These are phyloP conservation scores for Calameuta filiformis DNA, from an alignment of 2,888 invertebrate species.

Conservation along the genomic window DNA sequence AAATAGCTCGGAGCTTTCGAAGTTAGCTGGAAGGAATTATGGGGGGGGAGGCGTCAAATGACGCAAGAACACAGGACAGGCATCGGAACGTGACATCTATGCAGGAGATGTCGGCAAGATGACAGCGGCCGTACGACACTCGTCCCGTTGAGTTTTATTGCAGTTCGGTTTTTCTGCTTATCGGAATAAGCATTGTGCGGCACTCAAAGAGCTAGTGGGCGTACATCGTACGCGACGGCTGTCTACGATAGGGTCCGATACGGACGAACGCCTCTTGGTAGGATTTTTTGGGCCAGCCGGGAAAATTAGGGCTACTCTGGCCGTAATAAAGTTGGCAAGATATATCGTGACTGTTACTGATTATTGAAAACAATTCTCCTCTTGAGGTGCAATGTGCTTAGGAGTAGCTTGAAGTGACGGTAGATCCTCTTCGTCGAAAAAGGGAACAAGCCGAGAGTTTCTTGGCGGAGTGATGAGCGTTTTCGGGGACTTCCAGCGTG, in stretches of 20 bases:
- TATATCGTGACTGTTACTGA: background rate
- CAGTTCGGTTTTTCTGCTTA: background rate
- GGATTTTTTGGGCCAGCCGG: background rate
- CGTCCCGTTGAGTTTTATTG: conserved; percentile 12
- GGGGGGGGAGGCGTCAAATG: conserved; percentile 12
- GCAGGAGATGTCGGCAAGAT: conserved; percentile 52
- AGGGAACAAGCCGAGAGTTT: background rate
- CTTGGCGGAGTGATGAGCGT: conserved; percentile 73
- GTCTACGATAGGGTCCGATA: background rate
- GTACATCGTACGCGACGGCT: background rate
- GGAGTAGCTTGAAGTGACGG: background rate
- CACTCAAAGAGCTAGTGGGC: background rate
- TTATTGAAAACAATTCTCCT: background rate
- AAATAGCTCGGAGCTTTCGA: conserved; percentile 11
- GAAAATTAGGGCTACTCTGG: background rate
- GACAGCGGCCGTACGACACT: conserved; percentile 52
- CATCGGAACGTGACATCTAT: conserved; percentile 6
- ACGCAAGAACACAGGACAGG: background rate
- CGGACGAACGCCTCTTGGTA: background rate
- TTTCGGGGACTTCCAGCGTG: conserved; percentile 90
- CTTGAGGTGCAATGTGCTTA: background rate
- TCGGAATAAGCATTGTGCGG: background rate
- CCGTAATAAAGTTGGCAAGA: background rate
- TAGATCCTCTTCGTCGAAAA: background rate
- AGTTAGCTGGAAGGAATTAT: conserved; percentile 24